Evolutionary conservation across 2,797 vertebrate species (phyloP).

Genomic region (Cryptoblepharus egeriae): DNA sequence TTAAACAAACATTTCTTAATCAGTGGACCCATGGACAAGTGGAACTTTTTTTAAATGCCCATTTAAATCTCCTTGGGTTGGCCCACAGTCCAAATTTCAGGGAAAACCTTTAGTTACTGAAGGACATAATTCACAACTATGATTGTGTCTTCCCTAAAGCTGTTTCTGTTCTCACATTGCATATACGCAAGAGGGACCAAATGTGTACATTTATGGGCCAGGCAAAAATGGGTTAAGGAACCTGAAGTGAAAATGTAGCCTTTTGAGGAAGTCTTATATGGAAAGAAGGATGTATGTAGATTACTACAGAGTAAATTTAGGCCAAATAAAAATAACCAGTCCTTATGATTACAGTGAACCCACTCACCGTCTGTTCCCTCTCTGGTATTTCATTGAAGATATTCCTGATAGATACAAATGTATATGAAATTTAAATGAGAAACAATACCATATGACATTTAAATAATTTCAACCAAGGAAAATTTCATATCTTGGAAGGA

Average conservation of each 20-base stretch:
- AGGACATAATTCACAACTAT: neutral
- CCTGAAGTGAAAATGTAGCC: slow-evolving; percentile 33
- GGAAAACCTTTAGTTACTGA: neutral
- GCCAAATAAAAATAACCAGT: slow-evolving; percentile 41
- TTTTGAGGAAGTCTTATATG: slow-evolving; percentile 14
- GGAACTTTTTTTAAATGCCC: slow-evolving; percentile 29
- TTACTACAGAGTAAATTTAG: slow-evolving; percentile 15
- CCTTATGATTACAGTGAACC: slow-evolving; percentile 50
- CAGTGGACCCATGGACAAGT: neutral
- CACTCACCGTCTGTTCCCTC: slow-evolving; percentile 42
- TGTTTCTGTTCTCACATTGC: too few species aligned
- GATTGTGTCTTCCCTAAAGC: neutral
- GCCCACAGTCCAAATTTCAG: neutral
- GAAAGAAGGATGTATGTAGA: slow-evolving; percentile 43
- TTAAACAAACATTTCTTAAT: slow-evolving; percentile 37
- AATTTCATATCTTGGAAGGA: slow-evolving; percentile 57
- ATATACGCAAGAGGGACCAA: too few species aligned
- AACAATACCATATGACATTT: slow-evolving; percentile 64
- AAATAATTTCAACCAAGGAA: slow-evolving; percentile 59
- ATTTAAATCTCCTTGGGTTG: slow-evolving; percentile 4
- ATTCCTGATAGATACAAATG: slow-evolving; percentile 36
- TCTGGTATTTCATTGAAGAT: slow-evolving; percentile 21
- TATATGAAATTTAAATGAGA: slow-evolving; percentile 52
- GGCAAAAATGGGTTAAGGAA: too few species aligned
- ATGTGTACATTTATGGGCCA: too few species aligned